A percentile compares a stretch with the other conserved stretches of the same genome.
These are phyloP conservation scores for Sula dactylatra DNA, from an alignment of 2,113 vertebrate genomes.

Conservation along the genomic window DNA sequence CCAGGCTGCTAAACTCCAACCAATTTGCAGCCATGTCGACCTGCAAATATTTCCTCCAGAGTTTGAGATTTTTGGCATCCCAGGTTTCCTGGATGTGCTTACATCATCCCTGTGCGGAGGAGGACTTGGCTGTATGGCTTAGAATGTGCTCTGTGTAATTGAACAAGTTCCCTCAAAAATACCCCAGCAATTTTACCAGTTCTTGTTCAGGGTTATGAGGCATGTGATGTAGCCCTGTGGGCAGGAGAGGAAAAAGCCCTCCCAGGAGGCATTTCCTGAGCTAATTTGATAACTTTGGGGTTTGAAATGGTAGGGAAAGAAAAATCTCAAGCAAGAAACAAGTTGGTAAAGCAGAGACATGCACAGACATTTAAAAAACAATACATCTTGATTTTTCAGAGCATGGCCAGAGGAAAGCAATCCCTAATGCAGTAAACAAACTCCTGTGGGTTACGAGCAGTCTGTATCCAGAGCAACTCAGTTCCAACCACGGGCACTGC, in stretches of 20 bases:
- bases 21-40: conserved; percentile 48
- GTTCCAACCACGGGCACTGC: neutral
- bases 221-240: neutral
- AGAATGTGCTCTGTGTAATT: conserved; percentile 28
- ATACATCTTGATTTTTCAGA: neutral
- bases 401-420: neutral
- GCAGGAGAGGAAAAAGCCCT: conserved; percentile 50
- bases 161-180: conserved; percentile 51
- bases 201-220: conserved; percentile 9
- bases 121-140: conserved; percentile 37
- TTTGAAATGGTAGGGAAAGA: neutral
- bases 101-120: conserved; percentile 56
- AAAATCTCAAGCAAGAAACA: neutral
- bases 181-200: conserved; percentile 5
- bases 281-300: neutral
- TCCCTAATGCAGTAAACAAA: neutral
- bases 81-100: conserved; percentile 65
- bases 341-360: neutral
- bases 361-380: neutral
- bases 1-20: conserved; percentile 16
- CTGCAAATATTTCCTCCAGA: conserved; percentile 44
- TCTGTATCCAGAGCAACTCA: neutral
- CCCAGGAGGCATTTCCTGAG: conserved; percentile 46
- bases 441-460: neutral
- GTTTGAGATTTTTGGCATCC: conserved; percentile 54